Percentiles rank a stretch among this genome's conserved stretches.
phyloP scores from a whole-genome alignment of 2,113 vertebrate genomes.

The Myrmophylax atrothorax region DNA sequence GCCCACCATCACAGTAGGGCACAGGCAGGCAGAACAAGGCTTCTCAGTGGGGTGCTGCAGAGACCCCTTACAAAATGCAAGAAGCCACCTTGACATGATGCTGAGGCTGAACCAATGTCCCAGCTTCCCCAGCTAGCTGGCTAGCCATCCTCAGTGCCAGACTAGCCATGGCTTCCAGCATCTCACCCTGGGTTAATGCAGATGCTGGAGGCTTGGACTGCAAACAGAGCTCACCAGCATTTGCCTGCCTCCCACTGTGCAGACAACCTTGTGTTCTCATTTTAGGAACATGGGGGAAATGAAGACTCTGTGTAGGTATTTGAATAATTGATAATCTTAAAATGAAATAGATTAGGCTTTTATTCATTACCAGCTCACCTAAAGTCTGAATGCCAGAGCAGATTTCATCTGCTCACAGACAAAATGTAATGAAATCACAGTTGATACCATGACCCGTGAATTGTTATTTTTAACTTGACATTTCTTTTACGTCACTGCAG shows the following conservation, averaged over 20 bases:
- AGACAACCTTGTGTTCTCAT: not conserved
- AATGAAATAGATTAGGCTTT: constrained; percentile 12
- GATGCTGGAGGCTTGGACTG: not conserved
- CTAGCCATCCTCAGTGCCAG: not conserved
- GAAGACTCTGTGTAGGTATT: not conserved
- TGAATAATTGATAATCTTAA: constrained; percentile 24
- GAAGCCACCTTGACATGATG: rapidly evolving
- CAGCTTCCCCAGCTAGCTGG: not conserved
- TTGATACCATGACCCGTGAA: constrained; percentile 22
- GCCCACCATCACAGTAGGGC: rapidly evolving
- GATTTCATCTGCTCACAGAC: not conserved
- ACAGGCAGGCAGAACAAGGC: not conserved
- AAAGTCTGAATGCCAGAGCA: not conserved
- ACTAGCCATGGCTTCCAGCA: rapidly evolving
- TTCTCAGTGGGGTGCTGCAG: not conserved
- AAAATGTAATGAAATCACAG: constrained; percentile 19
- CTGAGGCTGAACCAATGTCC: not conserved
- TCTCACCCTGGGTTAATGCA: rapidly evolving
- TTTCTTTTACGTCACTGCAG: constrained; percentile 53
- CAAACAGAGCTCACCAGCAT: not conserved
- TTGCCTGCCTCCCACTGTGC: not conserved
- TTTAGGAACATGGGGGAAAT: not conserved
- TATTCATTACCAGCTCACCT: not conserved
- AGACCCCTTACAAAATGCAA: not conserved
- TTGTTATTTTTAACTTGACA: constrained; percentile 65